Conservation (phyloP, 1,140 invertebrate species). For the Drosophila setifemur region DNA sequence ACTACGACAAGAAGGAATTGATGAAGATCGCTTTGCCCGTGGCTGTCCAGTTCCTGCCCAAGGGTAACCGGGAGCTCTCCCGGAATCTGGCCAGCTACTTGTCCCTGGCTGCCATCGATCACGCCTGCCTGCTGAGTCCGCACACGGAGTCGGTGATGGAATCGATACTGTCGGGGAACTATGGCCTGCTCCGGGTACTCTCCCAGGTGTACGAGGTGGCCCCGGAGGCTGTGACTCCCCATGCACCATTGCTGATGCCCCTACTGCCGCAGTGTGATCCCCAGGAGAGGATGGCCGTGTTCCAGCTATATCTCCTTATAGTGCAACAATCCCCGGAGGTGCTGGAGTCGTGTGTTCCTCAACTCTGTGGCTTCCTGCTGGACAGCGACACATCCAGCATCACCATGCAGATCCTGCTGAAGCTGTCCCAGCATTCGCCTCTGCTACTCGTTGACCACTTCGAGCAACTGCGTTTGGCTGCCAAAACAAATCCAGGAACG, state of each 20-base stretch:
- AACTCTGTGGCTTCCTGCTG: slow-evolving; percentile 69
- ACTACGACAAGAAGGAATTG: slow-evolving; percentile 93
- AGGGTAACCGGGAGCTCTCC: slow-evolving; percentile 94
- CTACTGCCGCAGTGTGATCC: slow-evolving; percentile 91
- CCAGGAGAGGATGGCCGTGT: slow-evolving; percentile 91
- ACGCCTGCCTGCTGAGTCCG: slow-evolving; percentile 91
- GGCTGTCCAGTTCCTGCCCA: slow-evolving; percentile 94
- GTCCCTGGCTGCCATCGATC: slow-evolving; percentile 95
- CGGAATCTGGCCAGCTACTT: slow-evolving; percentile 95
- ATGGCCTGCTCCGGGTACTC: slow-evolving; percentile 91
- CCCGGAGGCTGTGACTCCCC: slow-evolving; percentile 91
- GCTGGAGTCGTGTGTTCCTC: slow-evolving; percentile 66
- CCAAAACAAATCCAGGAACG: slow-evolving; percentile 87
- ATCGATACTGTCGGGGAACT: slow-evolving; percentile 93
- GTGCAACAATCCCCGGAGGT: slow-evolving; percentile 89
- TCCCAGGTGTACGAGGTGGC: slow-evolving; percentile 94
- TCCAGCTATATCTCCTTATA: slow-evolving; percentile 91
- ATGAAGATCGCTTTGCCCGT: slow-evolving; percentile 95
- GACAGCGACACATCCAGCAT: slow-evolving; percentile 84
- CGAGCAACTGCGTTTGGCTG: slow-evolving; percentile 86
- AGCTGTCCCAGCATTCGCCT: slow-evolving; percentile 88
- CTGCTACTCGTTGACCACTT: slow-evolving; percentile 87
- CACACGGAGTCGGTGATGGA: slow-evolving; percentile 95
- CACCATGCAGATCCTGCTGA: slow-evolving; percentile 90
- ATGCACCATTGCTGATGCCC: slow-evolving; percentile 91